Percentiles rank a stretch among this genome's conserved stretches.
phyloP scores from a whole-genome alignment of 2,888 invertebrate species.

The Chloromyia formosa region DNA sequence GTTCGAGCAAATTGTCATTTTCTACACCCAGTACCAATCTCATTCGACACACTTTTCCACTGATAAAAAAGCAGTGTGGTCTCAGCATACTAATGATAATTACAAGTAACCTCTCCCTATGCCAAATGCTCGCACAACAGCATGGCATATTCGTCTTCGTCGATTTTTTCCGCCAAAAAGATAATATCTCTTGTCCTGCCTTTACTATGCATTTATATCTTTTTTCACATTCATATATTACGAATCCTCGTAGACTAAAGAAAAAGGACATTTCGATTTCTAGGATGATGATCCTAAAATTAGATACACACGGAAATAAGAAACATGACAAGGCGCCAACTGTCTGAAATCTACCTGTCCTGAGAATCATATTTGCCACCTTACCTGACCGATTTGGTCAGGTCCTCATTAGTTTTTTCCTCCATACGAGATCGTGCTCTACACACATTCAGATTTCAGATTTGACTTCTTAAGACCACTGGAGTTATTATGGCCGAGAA shows the following conservation, averaged over 20 bases:
- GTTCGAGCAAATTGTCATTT: too few relatives aligned
- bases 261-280: conserved; percentile 29
- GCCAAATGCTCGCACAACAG: too few relatives aligned
- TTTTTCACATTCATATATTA: not conserved
- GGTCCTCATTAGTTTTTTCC: conserved; percentile 8
- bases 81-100: too few relatives aligned
- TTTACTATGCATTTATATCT: too few relatives aligned
- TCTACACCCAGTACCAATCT: too few relatives aligned
- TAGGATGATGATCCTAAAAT: conserved; percentile 29
- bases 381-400: conserved; percentile 35
- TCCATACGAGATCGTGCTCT: not conserved
- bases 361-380: conserved; percentile 36
- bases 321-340: conserved; percentile 45
- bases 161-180: conserved; percentile 19
- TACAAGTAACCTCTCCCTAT: too few relatives aligned
- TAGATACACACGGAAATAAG: conserved; percentile 13
- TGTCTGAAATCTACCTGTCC: conserved; percentile 40
- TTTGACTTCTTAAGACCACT: conserved; percentile 35
- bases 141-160: conserved; percentile 8
- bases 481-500: not conserved
- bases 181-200: conserved; percentile 29
- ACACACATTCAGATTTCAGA: conserved; percentile 13
- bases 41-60: too few relatives aligned
- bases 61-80: too few relatives aligned
- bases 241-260: not conserved